phyloP scores from a whole-genome alignment of 2,797 vertebrate genomes.

The Ibycter americanus region DNA sequence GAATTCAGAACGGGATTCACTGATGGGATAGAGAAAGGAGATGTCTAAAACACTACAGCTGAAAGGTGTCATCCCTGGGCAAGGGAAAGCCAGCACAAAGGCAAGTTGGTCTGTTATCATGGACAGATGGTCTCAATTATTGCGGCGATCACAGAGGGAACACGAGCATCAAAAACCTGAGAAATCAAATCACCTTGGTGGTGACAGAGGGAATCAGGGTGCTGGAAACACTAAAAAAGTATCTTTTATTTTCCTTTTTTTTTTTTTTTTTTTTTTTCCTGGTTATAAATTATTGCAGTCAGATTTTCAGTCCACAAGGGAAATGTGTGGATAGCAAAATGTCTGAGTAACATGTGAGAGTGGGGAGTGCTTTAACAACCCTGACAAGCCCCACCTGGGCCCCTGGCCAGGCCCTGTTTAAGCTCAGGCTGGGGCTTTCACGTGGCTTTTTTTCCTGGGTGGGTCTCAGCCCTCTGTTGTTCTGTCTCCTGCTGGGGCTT shows the following conservation, averaged over 20 bases:
- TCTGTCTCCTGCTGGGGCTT: rapidly evolving
- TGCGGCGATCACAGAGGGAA: rapidly evolving
- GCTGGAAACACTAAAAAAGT: not conserved
- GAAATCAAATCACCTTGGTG: not conserved
- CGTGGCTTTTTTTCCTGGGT: rapidly evolving
- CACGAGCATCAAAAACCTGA: not conserved
- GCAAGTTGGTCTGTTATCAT: not conserved
- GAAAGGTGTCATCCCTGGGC: not conserved
- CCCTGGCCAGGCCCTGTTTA: not conserved
- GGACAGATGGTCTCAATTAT: not conserved
- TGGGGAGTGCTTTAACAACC: not conserved
- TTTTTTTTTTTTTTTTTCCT: too few species aligned
- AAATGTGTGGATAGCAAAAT: not conserved
- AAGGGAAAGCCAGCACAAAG: not conserved
- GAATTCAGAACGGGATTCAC: not conserved
- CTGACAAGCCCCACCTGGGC: not conserved
- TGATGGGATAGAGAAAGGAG: not conserved
- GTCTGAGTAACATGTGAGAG: not conserved
- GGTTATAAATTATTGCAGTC: not conserved
- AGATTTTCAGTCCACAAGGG: not conserved
- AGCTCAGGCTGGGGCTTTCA: rapidly evolving
- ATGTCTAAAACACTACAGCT: not conserved
- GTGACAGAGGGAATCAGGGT: not conserved
- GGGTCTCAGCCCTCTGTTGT: rapidly evolving
- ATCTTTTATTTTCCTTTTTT: too few species aligned